phyloP scores from a whole-genome alignment of 2,113 vertebrate species.

The Hypomesus transpacificus region DNA sequence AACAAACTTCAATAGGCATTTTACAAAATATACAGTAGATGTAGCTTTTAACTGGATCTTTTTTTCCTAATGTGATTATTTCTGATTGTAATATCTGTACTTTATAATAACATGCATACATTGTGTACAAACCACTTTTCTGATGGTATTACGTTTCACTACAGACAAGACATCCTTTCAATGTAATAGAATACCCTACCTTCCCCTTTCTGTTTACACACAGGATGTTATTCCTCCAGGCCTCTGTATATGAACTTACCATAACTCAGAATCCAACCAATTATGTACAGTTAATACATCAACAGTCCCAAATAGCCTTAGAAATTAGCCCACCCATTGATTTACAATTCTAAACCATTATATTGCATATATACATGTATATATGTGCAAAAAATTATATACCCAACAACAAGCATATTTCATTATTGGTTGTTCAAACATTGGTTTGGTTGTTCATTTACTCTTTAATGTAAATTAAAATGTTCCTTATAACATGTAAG shows the following conservation, averaged over 20 bases:
- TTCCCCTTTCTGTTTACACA: constrained; percentile 59
- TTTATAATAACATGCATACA: too few species aligned
- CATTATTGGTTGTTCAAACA: too few species aligned
- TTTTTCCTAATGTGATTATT: constrained; percentile 33
- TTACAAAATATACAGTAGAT: too few species aligned
- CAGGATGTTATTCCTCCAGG: constrained; percentile 40
- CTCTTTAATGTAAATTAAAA: too few species aligned
- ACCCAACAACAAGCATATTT: too few species aligned
- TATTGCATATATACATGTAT: neutral
- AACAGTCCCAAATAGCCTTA: constrained; percentile 5
- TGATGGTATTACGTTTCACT: too few species aligned
- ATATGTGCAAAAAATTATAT: neutral
- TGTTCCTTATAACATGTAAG: too few species aligned
- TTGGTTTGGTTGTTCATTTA: too few species aligned
- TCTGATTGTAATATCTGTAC: constrained; percentile 2
- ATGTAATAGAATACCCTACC: constrained; percentile 48
- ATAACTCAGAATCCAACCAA: constrained; percentile 31
- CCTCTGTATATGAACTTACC: constrained; percentile 8
- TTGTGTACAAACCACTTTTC: too few species aligned
- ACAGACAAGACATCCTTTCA: neutral
- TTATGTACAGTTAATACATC: constrained; percentile 21
- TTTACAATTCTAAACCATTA: neutral
- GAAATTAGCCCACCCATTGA: neutral
- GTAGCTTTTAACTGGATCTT: neutral
- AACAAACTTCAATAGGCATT: too few species aligned